Evolutionary conservation across 2,113 vertebrate genomes (phyloP), one percentile per base, ranked within the genome.

Genomic region (Illadopsis cleaveri): DNA sequence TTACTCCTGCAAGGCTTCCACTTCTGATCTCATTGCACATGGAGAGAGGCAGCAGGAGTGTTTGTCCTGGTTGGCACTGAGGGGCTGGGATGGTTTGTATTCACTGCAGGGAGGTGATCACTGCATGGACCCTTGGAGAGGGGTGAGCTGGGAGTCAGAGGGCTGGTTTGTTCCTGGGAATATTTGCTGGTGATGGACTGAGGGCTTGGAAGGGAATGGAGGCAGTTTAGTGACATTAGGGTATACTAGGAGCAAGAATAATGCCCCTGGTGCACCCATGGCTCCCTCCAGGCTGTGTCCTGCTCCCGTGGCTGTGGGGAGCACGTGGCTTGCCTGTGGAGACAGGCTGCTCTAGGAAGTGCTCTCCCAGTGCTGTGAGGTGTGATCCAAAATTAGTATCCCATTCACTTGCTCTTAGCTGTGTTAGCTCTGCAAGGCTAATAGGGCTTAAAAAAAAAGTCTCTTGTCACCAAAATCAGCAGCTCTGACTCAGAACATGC

Each of bases 381-480:
- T 15, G 11, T 20, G 78, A 92, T 84, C 72, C 91, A 89, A 58
- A 96, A 86, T 94, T 96, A 94, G 89, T 68, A 91, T 82, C 93
- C 65, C 91, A 90, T 96, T 95, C 94, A 95, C 62, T 88, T 0
- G 7, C 51, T 82, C 53, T 70, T 66, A 72, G 42, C 76, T 68
- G 27, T 62, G 86, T 48, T 62, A 92, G 64, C 80, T 94, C 60
- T n/a, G 22, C 1, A 20, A 84, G 80, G 72, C 56, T 94, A 95
- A 94, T 92, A 89, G 77, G 65, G 53, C 86, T 92, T 75, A 85
- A 89, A 80, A 56, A 83, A 82, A 72, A 80, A 6, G 58, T 54
- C 80, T 92, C 64, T 70, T 68, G 69, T 95, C 89, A 94, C 86
- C 25, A 48, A 64, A 89, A 86, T 96, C 95, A 87, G 83, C 93